Evolutionary conservation across 1,140 invertebrate species (phyloP).

Genomic region (Sitobion miscanthi): DNA sequence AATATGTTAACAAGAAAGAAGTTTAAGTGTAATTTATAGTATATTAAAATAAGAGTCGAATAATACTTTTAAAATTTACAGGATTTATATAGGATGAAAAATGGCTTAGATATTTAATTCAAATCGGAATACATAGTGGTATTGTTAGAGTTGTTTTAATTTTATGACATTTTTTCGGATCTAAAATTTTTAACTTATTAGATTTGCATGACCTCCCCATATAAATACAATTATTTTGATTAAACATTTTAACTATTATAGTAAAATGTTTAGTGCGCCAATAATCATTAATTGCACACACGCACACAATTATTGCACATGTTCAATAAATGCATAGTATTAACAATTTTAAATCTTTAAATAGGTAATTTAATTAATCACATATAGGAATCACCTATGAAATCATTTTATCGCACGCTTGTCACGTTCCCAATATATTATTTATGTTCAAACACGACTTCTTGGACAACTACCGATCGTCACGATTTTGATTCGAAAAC

Average conservation of each 20-base stretch:
- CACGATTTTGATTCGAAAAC: background rate
- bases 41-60: background rate
- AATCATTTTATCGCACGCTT: background rate
- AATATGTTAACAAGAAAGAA: background rate
- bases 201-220: too few species aligned
- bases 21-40: background rate
- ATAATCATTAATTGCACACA: background rate
- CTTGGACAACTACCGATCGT: background rate
- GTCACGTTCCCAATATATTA: background rate
- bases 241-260: background rate
- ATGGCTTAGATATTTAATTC: background rate
- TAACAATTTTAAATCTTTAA: background rate
- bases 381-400: background rate
- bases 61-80: background rate
- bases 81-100: background rate
- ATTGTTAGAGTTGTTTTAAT: background rate
- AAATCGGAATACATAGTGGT: background rate
- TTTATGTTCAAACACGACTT: background rate
- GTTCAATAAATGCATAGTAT: background rate
- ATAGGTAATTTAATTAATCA: background rate
- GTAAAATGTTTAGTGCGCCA: background rate
- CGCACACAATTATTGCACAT: background rate
- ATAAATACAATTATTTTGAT: background rate
- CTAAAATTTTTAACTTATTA: too few species aligned
- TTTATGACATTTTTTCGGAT: background rate